Evolutionary conservation across 2,113 vertebrate species (phyloP).

Genomic region (Megatriorchis doriae): DNA sequence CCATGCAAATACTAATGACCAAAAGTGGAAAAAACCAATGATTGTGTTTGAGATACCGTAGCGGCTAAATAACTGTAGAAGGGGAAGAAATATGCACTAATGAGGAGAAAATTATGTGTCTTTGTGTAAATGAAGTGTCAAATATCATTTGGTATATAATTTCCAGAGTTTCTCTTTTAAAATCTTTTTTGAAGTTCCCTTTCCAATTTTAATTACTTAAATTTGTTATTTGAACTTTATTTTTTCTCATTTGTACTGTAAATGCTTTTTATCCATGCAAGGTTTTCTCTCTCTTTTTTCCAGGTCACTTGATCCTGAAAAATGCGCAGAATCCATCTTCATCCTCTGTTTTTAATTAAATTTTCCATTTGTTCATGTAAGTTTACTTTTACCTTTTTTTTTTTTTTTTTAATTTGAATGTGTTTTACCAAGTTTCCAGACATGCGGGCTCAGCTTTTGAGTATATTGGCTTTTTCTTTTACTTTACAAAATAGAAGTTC

Average conservation of each 20-base stretch:
- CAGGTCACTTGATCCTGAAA: constrained; percentile 29
- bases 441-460: neutral
- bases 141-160: neutral
- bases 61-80: neutral
- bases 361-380: neutral
- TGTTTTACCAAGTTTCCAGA: neutral
- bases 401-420: fast-evolving
- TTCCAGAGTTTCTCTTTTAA: neutral
- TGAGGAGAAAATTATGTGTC: neutral
- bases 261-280: neutral
- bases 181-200: neutral
- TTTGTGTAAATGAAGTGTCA: neutral
- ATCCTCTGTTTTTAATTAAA: constrained; percentile 32
- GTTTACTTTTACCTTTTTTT: neutral
- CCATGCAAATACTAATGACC: neutral
- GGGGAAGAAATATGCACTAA: neutral
- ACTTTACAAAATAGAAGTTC: neutral
- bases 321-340: neutral
- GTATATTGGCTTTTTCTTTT: neutral
- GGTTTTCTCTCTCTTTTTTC: neutral
- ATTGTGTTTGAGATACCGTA: neutral
- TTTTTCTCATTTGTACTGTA: constrained; percentile 31
- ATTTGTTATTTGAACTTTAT: constrained; percentile 17
- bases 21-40: neutral
- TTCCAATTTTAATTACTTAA: constrained; percentile 10